Conservation (phyloP, 2,888 invertebrate genomes). For the Pristionchus arcanus region DNA sequence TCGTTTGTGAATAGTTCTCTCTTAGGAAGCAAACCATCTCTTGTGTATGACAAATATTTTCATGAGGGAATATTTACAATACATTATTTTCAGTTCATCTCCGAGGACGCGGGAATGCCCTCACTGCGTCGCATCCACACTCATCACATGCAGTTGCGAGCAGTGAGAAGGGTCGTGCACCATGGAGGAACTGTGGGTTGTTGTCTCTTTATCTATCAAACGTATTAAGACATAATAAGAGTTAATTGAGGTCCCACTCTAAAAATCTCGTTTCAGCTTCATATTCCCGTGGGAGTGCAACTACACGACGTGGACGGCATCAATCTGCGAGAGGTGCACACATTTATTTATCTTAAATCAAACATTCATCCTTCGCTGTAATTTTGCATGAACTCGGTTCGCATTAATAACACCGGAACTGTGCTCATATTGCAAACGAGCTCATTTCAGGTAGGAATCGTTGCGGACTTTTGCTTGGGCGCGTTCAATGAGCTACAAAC, state of each 20-base stretch:
- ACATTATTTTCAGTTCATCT: slow-evolving; percentile 40
- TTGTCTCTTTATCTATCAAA: background rate
- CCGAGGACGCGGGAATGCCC: slow-evolving; percentile 45
- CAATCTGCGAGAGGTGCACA: slow-evolving; percentile 9
- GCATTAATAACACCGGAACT: too few species aligned
- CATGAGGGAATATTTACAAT: background rate
- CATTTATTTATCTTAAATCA: too few species aligned
- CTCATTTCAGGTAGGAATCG: background rate
- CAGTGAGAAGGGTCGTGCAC: slow-evolving; percentile 46
- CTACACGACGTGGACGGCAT: slow-evolving; percentile 44
- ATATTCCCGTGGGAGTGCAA: background rate
- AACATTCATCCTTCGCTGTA: background rate
- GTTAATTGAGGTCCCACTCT: background rate
- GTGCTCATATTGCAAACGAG: too few species aligned
- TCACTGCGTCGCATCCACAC: slow-evolving; percentile 20
- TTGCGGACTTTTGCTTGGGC: slow-evolving; percentile 40
- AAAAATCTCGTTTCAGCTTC: background rate
- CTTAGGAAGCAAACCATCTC: too few species aligned
- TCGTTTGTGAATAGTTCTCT: too few species aligned
- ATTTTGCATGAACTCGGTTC: background rate
- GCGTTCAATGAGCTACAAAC: slow-evolving; percentile 15
- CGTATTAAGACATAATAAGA: too few species aligned
- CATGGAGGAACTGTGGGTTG: slow-evolving; percentile 17
- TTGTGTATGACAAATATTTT: too few species aligned
- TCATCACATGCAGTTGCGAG: slow-evolving; percentile 53